A percentile compares a stretch with the other conserved stretches of the same genome.
These are phyloP conservation scores for Syngnathus typhle DNA, from an alignment of 2,113 vertebrate genomes.

Conservation along the genomic window DNA sequence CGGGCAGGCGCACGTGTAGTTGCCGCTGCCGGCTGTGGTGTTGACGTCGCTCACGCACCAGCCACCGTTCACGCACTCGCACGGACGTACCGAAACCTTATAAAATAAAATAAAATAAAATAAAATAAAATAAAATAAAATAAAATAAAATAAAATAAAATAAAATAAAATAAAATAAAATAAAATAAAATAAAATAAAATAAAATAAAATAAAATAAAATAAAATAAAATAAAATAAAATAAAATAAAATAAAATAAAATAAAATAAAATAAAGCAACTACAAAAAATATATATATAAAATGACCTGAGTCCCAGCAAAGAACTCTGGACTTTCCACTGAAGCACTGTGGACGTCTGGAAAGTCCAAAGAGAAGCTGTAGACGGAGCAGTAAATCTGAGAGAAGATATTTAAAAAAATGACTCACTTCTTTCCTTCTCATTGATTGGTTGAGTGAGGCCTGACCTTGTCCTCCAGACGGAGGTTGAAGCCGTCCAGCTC, in stretches of 20 bases:
- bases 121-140: not conserved
- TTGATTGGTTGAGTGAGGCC: not conserved
- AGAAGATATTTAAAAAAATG: not conserved
- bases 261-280: not conserved
- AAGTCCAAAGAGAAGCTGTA: slow-evolving; percentile 80
- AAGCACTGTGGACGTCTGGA: slow-evolving; percentile 64
- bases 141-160: not conserved
- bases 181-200: not conserved
- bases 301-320: slow-evolving; percentile 83
- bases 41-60: slow-evolving; percentile 72
- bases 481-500: slow-evolving; percentile 87
- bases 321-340: slow-evolving; percentile 79
- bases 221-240: not conserved
- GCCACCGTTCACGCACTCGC: slow-evolving; percentile 79
- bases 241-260: not conserved
- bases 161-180: not conserved
- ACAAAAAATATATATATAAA: too few species aligned
- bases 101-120: too few species aligned
- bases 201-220: not conserved
- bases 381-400: slow-evolving; percentile 80
- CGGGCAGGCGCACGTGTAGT: slow-evolving; percentile 74
- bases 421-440: not conserved
- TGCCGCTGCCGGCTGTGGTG: slow-evolving; percentile 71
- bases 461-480: slow-evolving; percentile 83
- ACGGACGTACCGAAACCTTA: slow-evolving; percentile 77